Evolutionary conservation across 1,140 invertebrate species (phyloP).

Genomic region (Musca domestica): DNA sequence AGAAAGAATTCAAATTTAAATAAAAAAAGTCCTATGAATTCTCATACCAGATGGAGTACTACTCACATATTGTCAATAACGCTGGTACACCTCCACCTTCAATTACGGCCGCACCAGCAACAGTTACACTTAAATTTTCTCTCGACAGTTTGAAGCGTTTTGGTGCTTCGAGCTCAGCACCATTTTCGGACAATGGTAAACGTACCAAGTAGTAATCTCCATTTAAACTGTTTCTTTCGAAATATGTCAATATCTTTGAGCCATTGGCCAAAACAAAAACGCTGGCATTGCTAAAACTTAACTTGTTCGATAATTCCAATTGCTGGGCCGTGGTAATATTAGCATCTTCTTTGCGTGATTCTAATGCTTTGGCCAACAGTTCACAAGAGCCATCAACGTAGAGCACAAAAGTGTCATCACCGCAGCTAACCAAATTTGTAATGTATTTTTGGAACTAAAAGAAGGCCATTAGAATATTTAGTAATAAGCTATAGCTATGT

Average conservation of each 20-base stretch:
- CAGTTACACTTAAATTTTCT: conserved; percentile 26
- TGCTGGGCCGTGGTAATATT: conserved; percentile 5
- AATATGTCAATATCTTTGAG: conserved; percentile 37
- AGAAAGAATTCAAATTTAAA: background rate
- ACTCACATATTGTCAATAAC: conserved; percentile 49
- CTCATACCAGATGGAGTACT: background rate
- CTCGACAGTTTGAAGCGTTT: conserved; percentile 27
- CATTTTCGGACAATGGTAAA: background rate
- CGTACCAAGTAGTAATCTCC: conserved; percentile 34
- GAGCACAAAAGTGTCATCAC: conserved; percentile 35
- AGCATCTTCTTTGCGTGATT: conserved; percentile 39
- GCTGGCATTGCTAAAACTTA: background rate
- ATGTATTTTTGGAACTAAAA: conserved; percentile 45
- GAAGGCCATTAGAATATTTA: no score
- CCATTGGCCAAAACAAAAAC: conserved; percentile 32
- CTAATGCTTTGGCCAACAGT: conserved; percentile 34
- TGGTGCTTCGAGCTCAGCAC: background rate
- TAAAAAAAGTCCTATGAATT: background rate
- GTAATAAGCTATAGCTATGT: no score
- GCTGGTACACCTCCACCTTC: conserved; percentile 37
- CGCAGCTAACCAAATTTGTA: conserved; percentile 35
- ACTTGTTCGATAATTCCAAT: background rate
- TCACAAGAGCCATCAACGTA: conserved; percentile 43
- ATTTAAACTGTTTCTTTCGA: conserved; percentile 33
- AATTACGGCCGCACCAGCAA: conserved; percentile 42